phyloP scores from a whole-genome alignment of 2,888 invertebrate species.

The Exephanes ischioxanthus region DNA sequence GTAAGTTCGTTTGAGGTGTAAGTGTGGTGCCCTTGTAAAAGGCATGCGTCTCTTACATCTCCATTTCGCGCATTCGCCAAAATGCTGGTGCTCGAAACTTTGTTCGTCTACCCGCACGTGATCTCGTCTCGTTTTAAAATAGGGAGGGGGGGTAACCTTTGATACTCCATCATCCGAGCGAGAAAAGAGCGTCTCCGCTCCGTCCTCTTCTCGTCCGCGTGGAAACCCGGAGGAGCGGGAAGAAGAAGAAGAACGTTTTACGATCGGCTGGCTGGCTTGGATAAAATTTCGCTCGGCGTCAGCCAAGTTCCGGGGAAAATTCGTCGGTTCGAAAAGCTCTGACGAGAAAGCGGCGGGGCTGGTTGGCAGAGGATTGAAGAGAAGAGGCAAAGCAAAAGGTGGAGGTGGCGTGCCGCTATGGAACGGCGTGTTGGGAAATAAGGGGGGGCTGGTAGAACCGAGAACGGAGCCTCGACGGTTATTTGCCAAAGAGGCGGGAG shows the following conservation, averaged over 20 bases:
- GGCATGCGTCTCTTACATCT: neutral
- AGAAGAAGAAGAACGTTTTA: conserved; percentile 21
- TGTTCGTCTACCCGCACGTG: conserved; percentile 27
- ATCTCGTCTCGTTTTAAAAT: conserved; percentile 28
- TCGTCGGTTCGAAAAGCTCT: conserved; percentile 46
- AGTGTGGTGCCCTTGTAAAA: neutral
- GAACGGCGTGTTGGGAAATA: conserved; percentile 32
- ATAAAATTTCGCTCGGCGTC: conserved; percentile 53
- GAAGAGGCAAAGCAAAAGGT: conserved; percentile 65
- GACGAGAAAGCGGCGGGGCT: conserved; percentile 12
- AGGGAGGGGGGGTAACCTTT: conserved; percentile 13
- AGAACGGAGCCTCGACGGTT: conserved; percentile 39
- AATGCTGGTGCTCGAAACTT: conserved; percentile 9
- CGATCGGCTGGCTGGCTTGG: conserved; percentile 6
- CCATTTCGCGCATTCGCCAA: neutral
- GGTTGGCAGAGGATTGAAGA: neutral
- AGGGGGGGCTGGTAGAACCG: conserved; percentile 18
- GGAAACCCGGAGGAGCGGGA: neutral
- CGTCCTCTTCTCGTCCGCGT: neutral
- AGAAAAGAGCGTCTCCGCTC: conserved; percentile 35
- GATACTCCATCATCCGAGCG: conserved; percentile 27
- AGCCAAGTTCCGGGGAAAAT: conserved; percentile 40
- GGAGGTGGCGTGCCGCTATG: conserved; percentile 73
- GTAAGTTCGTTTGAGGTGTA: neutral
- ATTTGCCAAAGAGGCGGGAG: conserved; percentile 59